These are phyloP conservation scores for Papilio machaon DNA, from an alignment of 1,140 invertebrate genomes.

Conservation along the genomic window DNA sequence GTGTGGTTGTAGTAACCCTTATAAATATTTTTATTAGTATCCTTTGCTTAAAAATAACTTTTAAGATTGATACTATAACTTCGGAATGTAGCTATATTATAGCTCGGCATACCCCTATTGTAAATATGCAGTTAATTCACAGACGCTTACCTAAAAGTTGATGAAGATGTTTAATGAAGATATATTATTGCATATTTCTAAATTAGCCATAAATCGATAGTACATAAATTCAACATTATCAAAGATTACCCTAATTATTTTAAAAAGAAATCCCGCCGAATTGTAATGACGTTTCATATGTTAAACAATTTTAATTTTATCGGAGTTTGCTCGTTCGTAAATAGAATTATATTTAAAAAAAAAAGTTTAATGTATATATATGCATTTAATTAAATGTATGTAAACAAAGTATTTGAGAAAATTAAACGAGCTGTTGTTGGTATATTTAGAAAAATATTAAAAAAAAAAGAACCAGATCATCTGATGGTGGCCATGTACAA, in stretches of 20 bases:
- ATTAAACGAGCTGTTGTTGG: conserved; percentile 79
- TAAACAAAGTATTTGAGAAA: conserved; percentile 76
- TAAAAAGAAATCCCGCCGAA: conserved; percentile 51
- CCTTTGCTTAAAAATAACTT: conserved; percentile 65
- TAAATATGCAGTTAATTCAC: conserved; percentile 72
- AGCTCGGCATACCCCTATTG: conserved; percentile 66
- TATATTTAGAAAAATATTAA: conserved; percentile 81
- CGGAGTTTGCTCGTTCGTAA: conserved; percentile 81
- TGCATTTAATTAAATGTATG: conserved; percentile 73
- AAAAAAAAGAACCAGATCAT: conserved; percentile 79
- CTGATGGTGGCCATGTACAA: conserved; percentile 81
- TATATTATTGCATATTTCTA: conserved; percentile 77
- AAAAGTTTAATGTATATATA: conserved; percentile 68
- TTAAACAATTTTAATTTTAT: conserved; percentile 82
- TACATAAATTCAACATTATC: conserved; percentile 80
- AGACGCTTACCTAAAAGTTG: conserved; percentile 66
- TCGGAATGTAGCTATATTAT: conserved; percentile 59
- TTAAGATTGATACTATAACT: conserved; percentile 67
- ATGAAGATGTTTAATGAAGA: conserved; percentile 67
- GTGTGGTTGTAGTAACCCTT: conserved; percentile 75
- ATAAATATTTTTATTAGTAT: conserved; percentile 62
- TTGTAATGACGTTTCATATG: conserved; percentile 75
- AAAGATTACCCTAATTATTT: conserved; percentile 78
- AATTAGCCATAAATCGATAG: conserved; percentile 79
- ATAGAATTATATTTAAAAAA: conserved; percentile 79